Base-by-base conservation (phyloP, 2,888 invertebrate species). In the Myopa tessellatipennis region DNA sequence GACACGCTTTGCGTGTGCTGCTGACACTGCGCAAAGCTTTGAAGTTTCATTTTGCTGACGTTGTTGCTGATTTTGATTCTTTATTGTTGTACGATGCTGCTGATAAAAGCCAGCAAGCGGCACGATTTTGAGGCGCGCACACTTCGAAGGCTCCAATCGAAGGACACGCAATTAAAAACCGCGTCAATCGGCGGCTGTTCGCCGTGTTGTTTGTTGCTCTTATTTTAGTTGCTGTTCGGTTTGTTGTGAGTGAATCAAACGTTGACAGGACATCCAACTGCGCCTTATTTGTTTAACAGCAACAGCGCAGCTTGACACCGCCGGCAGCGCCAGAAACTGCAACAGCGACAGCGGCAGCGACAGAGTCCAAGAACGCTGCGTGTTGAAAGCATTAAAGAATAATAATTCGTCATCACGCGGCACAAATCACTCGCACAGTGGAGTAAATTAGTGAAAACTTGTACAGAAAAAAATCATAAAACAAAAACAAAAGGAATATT, bases 1-100 rank as follows among this genome's bases (percentile, higher is more conserved):
- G 76, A 77, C 74, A 79, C 79, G 63, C 74, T 79, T 77, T 78
- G 79, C n/a, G 60, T n/a, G 38, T 40, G 45, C 38, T 60, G 73
- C 61, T 18, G 16, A 5, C n/a, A 55, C 58, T 18, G 10, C 16
- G 14, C 50, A 8, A 26, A n/a, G 10, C 4, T 72, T 40, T 40
- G 38, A 45, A 38, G 45, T 45, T 45, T 45, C 63, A 60, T 1
- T 60, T 14, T 12, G 67, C 34, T 67, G 38, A 38, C 34, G 16
- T 14, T 65, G 65, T 14, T 36, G 34, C 7, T 65, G 65, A 18
- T 61, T 18, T 10, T 61, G 3, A 45, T 45, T 45, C 18, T 61
- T 61, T 26, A 26, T 61, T 26, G 18, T 10, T 61, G 61, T 61
- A 5, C 58, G 5, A 26, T 18, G 61, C 26, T 10, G 10, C 10